phyloP scores from a whole-genome alignment of 2,113 vertebrate genomes.

The Callorhinus ursinus region DNA sequence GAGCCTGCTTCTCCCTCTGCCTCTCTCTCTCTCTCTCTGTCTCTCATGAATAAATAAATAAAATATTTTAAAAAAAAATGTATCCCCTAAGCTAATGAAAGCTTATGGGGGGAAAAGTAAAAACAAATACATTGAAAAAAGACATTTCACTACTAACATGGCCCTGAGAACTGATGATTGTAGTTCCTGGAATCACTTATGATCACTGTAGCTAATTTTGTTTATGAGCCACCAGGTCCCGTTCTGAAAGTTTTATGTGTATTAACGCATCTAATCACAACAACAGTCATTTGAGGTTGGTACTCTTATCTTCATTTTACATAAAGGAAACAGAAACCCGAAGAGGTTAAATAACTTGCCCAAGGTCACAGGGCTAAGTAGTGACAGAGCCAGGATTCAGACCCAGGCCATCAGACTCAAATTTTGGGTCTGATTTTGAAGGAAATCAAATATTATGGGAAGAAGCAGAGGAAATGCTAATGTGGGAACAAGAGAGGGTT shows the following conservation, averaged over 20 bases:
- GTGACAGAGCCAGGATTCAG: not conserved
- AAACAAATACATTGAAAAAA: not conserved
- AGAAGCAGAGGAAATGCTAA: not conserved
- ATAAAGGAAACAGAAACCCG: not conserved
- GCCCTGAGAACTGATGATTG: not conserved
- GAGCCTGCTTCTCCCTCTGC: too few species aligned
- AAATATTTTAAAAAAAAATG: not conserved
- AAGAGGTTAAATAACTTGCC: not conserved
- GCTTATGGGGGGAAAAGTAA: not conserved
- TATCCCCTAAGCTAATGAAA: not conserved
- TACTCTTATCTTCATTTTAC: not conserved
- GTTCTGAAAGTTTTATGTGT: not conserved
- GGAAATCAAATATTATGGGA: not conserved
- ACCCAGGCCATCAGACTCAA: not conserved
- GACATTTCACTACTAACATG: not conserved
- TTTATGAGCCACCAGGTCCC: not conserved
- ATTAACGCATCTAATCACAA: not conserved
- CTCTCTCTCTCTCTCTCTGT: too few species aligned
- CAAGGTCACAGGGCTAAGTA: not conserved
- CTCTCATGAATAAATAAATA: too few species aligned
- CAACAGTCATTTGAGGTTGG: not conserved
- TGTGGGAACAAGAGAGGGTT: not conserved
- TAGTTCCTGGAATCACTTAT: not conserved
- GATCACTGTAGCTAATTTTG: not conserved
- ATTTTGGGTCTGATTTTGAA: not conserved